phyloP scores from a whole-genome alignment of 2,888 invertebrate genomes.

The Busseola fusca region DNA sequence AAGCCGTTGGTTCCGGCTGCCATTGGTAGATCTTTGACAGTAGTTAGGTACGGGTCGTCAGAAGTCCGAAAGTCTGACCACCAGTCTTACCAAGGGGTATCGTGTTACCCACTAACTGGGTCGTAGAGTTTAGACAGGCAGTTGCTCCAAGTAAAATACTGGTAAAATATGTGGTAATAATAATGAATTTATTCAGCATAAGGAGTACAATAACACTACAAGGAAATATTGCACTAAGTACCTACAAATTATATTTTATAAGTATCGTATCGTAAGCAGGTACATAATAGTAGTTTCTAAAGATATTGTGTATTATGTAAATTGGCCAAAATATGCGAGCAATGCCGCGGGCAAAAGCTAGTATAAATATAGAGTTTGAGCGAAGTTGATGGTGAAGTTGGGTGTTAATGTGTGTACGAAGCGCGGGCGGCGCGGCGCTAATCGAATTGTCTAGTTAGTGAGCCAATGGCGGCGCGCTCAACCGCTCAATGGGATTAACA shows the following conservation, averaged over 20 bases:
- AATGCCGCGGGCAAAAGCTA: neutral
- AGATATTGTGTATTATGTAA: neutral
- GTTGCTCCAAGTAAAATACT: neutral
- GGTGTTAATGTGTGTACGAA: conserved; percentile 51
- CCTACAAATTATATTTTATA: too few species aligned
- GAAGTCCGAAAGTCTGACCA: too few species aligned
- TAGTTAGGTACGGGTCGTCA: too few species aligned
- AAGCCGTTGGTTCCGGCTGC: too few species aligned
- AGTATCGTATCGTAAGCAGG: too few species aligned
- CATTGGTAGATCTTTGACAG: too few species aligned
- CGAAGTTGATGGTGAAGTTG: conserved; percentile 32
- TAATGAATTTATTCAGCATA: too few species aligned
- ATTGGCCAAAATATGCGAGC: neutral
- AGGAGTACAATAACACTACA: too few species aligned
- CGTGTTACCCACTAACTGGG: neutral
- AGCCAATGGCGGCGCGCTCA: conserved; percentile 59
- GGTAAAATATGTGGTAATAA: too few species aligned
- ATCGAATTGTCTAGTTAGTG: conserved; percentile 64
- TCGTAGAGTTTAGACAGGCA: neutral
- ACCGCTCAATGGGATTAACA: conserved; percentile 43
- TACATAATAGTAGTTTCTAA: too few species aligned
- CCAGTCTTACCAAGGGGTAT: neutral
- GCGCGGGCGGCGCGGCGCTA: conserved; percentile 54
- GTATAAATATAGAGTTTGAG: conserved; percentile 10
- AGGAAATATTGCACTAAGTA: too few species aligned